Conservation (phyloP, 2,113 vertebrate genomes). For the Ammodytes dubius region DNA sequence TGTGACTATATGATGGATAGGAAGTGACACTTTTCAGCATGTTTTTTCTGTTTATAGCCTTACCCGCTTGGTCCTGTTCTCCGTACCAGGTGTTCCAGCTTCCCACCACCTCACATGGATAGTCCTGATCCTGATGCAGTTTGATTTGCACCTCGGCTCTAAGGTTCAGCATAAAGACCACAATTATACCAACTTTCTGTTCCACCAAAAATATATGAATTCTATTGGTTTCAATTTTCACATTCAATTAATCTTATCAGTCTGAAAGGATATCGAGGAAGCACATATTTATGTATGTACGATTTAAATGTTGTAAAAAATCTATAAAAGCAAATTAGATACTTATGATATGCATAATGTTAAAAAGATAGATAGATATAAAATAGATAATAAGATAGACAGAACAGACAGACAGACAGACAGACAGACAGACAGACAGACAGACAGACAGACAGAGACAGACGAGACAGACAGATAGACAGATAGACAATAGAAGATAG, state of each 20-base stretch:
- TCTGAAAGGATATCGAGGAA: background rate
- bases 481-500: too few relatives aligned
- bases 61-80: conserved; percentile 97
- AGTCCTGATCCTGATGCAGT: conserved; percentile 90
- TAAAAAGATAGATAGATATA: too few relatives aligned
- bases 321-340: background rate
- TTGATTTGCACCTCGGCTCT: conserved; percentile 92
- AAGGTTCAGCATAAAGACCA: background rate
- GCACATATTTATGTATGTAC: background rate
- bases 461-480: too few relatives aligned
- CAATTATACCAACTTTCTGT: conserved; percentile 4
- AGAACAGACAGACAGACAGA: too few relatives aligned
- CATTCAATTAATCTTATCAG: conserved; percentile 21
- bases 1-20: background rate
- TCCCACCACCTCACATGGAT: conserved; percentile 93
- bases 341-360: too few relatives aligned
- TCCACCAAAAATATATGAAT: background rate
- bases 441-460: too few relatives aligned
- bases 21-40: background rate
- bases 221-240: conserved; percentile 1
- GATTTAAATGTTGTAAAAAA: background rate
- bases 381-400: too few relatives aligned
- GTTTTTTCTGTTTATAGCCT: background rate
- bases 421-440: too few relatives aligned
- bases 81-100: conserved; percentile 99